A percentile compares a stretch with the other conserved stretches of the same genome.
Conservation (phyloP, 1,140 invertebrate species). For the Achroia grisella region DNA sequence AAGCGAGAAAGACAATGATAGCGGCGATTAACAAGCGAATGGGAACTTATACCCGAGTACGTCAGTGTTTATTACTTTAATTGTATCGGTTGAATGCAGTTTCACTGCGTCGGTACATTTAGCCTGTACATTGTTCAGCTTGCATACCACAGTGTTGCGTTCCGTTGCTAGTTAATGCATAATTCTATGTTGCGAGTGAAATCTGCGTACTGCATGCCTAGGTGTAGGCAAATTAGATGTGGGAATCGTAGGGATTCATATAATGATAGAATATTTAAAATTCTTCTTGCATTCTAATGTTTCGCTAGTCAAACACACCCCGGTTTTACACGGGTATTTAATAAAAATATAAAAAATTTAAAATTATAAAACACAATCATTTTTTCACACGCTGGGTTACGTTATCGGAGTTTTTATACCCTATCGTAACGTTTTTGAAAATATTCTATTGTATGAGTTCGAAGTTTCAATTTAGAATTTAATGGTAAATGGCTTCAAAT, state of each 20-base stretch:
- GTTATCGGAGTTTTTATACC: no score
- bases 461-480: no score
- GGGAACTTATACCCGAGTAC: slow-evolving; percentile 47
- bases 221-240: slow-evolving; percentile 27
- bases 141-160: slow-evolving; percentile 31
- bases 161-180: slow-evolving; percentile 43
- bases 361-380: no score
- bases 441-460: no score
- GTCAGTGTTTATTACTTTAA: slow-evolving; percentile 52
- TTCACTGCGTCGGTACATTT: slow-evolving; percentile 29
- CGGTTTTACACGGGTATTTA: no score
- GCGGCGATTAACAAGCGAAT: slow-evolving; percentile 44
- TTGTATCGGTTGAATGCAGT: slow-evolving; percentile 56
- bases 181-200: slow-evolving; percentile 55
- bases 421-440: no score
- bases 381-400: no score
- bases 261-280: slow-evolving; percentile 38
- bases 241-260: slow-evolving; percentile 38
- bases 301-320: neutral
- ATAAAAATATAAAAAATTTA: no score
- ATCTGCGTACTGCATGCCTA: slow-evolving; percentile 29
- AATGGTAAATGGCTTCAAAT: no score
- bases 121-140: slow-evolving; percentile 34
- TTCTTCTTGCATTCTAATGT: slow-evolving; percentile 3
- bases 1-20: slow-evolving; percentile 55